Evolutionary conservation across 2,797 vertebrate species (phyloP).

Genomic region (Neopelma chrysocephalum): DNA sequence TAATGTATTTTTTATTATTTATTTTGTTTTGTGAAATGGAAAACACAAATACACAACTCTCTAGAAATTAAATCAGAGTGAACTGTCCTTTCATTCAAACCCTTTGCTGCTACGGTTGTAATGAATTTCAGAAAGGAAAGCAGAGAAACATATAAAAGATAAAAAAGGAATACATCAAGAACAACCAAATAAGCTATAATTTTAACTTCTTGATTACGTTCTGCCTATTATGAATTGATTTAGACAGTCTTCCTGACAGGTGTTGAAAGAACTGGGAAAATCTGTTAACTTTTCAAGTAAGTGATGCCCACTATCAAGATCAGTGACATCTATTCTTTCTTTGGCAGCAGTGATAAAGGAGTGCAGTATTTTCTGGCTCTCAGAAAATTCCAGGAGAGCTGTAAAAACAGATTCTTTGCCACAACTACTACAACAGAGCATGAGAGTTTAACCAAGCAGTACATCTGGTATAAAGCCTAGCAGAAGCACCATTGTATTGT

Average conservation of each 20-base stretch:
- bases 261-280: conserved; percentile 10
- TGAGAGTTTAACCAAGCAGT: not conserved
- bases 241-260: not conserved
- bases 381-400: not conserved
- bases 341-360: not conserved
- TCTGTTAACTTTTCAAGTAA: not conserved
- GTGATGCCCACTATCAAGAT: conserved; percentile 20
- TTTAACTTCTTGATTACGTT: not conserved
- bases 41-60: not conserved
- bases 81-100: not conserved
- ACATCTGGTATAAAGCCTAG: not conserved
- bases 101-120: not conserved
- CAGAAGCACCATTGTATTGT: not conserved
- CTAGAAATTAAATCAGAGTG: not conserved
- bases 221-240: conserved; percentile 1
- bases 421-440: not conserved
- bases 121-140: conserved; percentile 11
- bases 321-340: conserved; percentile 16
- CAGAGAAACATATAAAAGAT: not conserved
- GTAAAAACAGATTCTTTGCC: not conserved
- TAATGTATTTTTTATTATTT: conserved; percentile 2
- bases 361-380: not conserved
- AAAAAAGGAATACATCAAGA: not conserved
- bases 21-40: not conserved
- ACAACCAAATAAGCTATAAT: not conserved